phyloP scores from a whole-genome alignment of 2,113 vertebrate genomes.

The Hylia prasina region DNA sequence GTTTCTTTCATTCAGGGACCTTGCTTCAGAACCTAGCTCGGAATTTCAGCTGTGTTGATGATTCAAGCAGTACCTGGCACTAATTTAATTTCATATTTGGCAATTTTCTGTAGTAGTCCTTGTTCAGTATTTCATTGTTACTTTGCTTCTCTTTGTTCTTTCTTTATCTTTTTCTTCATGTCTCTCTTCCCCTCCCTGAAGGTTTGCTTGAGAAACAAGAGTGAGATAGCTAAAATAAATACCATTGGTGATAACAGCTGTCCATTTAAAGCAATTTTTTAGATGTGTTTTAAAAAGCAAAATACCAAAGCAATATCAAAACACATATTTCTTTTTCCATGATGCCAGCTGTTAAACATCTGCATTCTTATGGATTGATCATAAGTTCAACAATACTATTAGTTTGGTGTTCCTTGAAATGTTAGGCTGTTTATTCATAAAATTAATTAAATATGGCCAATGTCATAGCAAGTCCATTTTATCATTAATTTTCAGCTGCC shows the following conservation, averaged over 20 bases:
- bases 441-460: neutral
- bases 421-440: neutral
- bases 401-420: neutral
- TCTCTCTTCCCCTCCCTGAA: neutral
- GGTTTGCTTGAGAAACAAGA: neutral
- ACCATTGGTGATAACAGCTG: neutral
- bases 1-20: neutral
- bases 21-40: neutral
- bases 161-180: neutral
- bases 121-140: neutral
- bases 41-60: neutral
- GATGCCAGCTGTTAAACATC: neutral
- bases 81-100: neutral
- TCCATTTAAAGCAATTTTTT: neutral
- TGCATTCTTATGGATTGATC: neutral
- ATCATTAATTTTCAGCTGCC: neutral
- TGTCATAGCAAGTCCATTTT: neutral
- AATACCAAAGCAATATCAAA: neutral
- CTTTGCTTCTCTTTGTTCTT: neutral
- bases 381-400: neutral
- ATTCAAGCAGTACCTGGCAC: neutral
- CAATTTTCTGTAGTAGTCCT: neutral
- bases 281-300: neutral
- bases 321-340: rapidly evolving
- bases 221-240: neutral